Evolutionary conservation across 2,888 invertebrate genomes (phyloP), one percentile per base, ranked within the genome.

Genomic region (Ametastegia equiseti): DNA sequence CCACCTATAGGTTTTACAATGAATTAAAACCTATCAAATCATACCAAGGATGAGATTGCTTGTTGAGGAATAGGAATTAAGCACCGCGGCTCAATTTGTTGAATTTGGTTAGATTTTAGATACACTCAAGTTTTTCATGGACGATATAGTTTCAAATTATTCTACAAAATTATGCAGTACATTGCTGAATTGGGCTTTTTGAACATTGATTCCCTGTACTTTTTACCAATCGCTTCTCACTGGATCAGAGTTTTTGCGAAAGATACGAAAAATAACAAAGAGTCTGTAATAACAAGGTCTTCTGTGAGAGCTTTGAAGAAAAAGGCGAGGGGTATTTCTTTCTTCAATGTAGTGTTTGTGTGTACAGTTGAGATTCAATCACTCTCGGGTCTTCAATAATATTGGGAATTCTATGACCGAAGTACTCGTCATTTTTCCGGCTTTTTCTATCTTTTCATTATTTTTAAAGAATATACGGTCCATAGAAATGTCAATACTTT

Each of bases 381-480:
- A 67, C 36, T 67, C n/a, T 67, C 13, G 19, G 65, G 19, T 39
- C n/a, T 39, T n/a, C 23, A 7, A 67, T 39, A 39, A 39, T 39
- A 39, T 67, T 33, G 65, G 13, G 39, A 67, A 39, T 67, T n/a
- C 65, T n/a, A n/a, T n/a, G n/a, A 67, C n/a, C 36, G 19, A 36
- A 3, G 13, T 19, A 6, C 39, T 36, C 39, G 65, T 27, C 45
- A 71, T 45, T 71, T 30, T 23, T 45, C 23, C 42, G 7, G 15
- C n/a, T n/a, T n/a, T 19, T 15, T 71, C 33, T 19, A 54, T 73
- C 54, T 73, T n/a, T 19, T 73, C 73, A 73, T 54, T 30, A 33
- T 30, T 50, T n/a, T 50, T 6, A 19, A 19, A 73, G 19, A 50
- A 50, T 33, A 33, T 36, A 73, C 27, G 73, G 33, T 54, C 11